Evolutionary conservation across 2,888 invertebrate species (phyloP), one percentile per base, ranked within the genome.

Genomic region (Phlogophora meticulosa): DNA sequence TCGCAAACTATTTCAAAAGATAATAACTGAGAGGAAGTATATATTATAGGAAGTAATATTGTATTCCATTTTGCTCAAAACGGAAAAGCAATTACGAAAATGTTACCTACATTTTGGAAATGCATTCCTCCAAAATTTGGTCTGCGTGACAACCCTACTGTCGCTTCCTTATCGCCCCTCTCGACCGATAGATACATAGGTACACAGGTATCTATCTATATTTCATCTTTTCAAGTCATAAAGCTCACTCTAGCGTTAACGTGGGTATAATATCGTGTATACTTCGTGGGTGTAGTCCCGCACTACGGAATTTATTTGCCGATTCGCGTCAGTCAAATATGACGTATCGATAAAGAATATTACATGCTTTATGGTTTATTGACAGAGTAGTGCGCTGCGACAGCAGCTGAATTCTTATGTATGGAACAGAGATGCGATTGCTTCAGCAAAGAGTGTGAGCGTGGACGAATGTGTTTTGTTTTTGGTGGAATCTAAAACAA

Each of bases 171-270:
- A 53, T 24, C 34, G 15, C 46, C 43, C n/a, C 48, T 38, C n/a
- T 36, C 36, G 15, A 48, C 22, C 22, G 24, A 28, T 34, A 60
- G 36, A 55, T 43, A 64, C 13, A 22, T 28, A 46, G 22, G 56
- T 42, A 51, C 13, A 22, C 34, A 46, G 22, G 56, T 42, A 51
- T 17, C n/a, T 28, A 32, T 72, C 64, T 64, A 74, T 73, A 76
- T 80, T 81, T 70, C 61, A 64, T 83, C 71, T 78, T 81, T 81
- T 71, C 58, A 62, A 82, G 81, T 75, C 80, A 82, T 72, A 79
- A 80, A 80, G 80, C 76, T 76, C 72, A 78, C 74, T 82, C 66
- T 70, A 70, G 72, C 73, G 69, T 74, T 45, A 78, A 83, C 65
- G 24, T 48, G 22, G 53, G 57, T 22, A 58, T 60, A 64, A 57